A percentile compares a stretch with the other conserved stretches of the same genome.
These are phyloP conservation scores for Apamea anceps DNA, from an alignment of 2,888 invertebrate genomes.

Conservation along the genomic window DNA sequence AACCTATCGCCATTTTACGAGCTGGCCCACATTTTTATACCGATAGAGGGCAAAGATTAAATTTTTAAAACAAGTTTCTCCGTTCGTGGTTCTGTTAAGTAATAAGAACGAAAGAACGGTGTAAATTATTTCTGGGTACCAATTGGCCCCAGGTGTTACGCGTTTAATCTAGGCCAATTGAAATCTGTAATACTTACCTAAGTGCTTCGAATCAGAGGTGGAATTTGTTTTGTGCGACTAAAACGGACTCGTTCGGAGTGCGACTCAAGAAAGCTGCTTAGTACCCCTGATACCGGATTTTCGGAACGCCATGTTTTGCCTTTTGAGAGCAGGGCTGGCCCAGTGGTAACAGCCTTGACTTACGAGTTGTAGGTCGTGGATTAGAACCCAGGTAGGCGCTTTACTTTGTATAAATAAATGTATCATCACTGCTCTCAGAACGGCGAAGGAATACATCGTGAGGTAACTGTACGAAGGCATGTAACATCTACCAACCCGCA, in stretches of 20 bases:
- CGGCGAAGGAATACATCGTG: not conserved
- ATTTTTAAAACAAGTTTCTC: constrained; percentile 49
- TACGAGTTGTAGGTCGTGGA: too few relatives aligned
- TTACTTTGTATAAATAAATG: not conserved
- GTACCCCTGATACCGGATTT: not conserved
- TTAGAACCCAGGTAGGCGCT: too few relatives aligned
- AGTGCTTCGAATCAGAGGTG: constrained; percentile 21
- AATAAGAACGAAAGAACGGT: constrained; percentile 33
- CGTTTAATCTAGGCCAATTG: constrained; percentile 48
- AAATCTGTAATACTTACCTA: constrained; percentile 35
- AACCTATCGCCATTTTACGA: constrained; percentile 55
- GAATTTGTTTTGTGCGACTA: constrained; percentile 23
- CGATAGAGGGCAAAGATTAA: constrained; percentile 34
- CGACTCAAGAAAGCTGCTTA: not conserved
- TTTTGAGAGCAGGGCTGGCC: not conserved
- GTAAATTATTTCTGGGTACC: constrained; percentile 42
- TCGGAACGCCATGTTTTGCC: not conserved
- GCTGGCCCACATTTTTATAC: constrained; percentile 43
- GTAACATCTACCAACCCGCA: not conserved
- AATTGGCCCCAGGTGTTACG: constrained; percentile 46
- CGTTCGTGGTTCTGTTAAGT: constrained; percentile 24
- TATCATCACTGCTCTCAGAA: not conserved
- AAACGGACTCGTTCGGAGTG: constrained; percentile 10
- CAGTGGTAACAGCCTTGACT: too few relatives aligned
- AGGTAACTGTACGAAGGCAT: not conserved